Percentiles rank a stretch among this genome's conserved stretches.
These are phyloP conservation scores for Subanguina moxae DNA, from an alignment of 1,140 invertebrate genomes.

Conservation along the genomic window DNA sequence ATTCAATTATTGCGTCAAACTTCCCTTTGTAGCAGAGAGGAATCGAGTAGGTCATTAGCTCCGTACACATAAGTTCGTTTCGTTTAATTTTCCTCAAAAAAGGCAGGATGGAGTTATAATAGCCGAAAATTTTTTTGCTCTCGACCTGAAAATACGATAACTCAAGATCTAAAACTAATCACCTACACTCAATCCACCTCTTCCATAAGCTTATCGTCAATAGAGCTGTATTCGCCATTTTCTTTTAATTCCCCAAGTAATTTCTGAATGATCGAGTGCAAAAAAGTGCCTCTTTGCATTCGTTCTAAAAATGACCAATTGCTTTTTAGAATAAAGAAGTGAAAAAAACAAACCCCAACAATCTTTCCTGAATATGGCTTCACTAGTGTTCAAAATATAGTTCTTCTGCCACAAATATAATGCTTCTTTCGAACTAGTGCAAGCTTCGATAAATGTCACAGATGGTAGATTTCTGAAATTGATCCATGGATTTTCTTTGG, in stretches of 20 bases:
- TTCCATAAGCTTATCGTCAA: neutral
- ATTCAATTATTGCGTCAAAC: constrained; percentile 2
- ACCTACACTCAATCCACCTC: neutral
- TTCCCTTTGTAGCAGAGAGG: neutral
- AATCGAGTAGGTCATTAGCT: neutral
- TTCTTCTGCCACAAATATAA: constrained; percentile 1
- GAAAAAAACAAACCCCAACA: neutral
- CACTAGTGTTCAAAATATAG: neutral
- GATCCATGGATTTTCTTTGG: neutral
- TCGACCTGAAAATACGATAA: neutral
- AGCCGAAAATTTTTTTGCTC: neutral
- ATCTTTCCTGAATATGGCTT: neutral
- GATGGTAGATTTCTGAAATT: neutral
- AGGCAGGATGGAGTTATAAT: neutral
- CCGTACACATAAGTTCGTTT: neutral
- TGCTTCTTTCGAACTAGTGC: neutral
- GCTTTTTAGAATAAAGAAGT: neutral
- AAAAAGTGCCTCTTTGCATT: neutral
- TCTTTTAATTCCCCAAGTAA: neutral
- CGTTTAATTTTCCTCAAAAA: neutral
- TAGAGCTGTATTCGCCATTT: neutral
- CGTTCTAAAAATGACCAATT: neutral
- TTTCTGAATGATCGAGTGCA: neutral
- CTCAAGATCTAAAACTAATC: too few species aligned
- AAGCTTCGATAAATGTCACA: neutral